These are phyloP conservation scores for Phylloscopus trochilus DNA, from an alignment of 2,113 vertebrate genomes.

Conservation along the genomic window DNA sequence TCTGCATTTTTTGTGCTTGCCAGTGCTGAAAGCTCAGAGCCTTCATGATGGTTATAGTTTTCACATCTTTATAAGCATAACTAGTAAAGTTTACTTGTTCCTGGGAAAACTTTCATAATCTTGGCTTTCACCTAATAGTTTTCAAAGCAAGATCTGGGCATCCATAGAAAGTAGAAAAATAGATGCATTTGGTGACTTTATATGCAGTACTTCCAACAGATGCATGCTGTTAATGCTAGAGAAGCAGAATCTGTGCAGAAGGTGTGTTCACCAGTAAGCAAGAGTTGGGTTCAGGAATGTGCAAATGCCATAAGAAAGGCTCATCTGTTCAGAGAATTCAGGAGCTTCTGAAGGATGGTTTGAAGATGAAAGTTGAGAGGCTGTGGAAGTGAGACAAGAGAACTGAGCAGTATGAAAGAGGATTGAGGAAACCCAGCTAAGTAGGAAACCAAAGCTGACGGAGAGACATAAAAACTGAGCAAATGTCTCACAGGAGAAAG, in stretches of 20 bases:
- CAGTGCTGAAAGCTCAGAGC: neutral
- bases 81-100: neutral
- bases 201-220: neutral
- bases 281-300: neutral
- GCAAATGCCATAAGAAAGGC: neutral
- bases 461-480: neutral
- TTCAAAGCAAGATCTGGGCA: neutral
- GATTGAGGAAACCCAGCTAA: neutral
- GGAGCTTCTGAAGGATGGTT: neutral
- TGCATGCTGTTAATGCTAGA: neutral
- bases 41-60: neutral
- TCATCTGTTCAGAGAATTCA: neutral
- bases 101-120: neutral
- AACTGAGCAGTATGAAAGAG: neutral
- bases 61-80: neutral
- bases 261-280: accelerated
- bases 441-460: neutral
- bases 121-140: neutral
- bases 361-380: neutral
- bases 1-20: neutral
- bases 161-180: neutral
- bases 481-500: neutral
- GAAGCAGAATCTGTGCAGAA: neutral
- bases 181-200: neutral
- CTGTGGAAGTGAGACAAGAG: neutral